A percentile compares a stretch with the other conserved stretches of the same genome.
Evolutionary conservation across 1,140 invertebrate species (phyloP).

Genomic region (Drosophila athabasca): DNA sequence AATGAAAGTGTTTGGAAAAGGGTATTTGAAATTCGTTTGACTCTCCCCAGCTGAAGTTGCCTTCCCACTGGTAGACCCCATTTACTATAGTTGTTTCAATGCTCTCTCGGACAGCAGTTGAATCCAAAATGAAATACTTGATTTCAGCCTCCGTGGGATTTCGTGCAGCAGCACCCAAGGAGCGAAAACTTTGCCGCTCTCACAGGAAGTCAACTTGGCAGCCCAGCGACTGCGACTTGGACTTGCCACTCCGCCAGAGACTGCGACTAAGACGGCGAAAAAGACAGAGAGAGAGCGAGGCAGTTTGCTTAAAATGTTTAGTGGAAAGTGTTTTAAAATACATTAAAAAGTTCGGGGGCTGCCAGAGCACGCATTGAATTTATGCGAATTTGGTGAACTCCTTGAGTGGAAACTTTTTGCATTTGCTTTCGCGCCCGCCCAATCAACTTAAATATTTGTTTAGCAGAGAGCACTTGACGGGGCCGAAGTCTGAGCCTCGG

Average conservation of each 20-base stretch:
- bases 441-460: conserved; percentile 80
- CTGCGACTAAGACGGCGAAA: not conserved
- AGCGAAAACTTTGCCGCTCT: conserved; percentile 60
- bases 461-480: conserved; percentile 50
- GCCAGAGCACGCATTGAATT: conserved; percentile 78
- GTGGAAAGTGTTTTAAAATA: conserved; percentile 82
- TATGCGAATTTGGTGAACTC: conserved; percentile 81
- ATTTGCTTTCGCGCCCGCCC: conserved; percentile 62
- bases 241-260: conserved; percentile 6
- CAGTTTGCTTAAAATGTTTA: conserved; percentile 81
- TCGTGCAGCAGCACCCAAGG: conserved; percentile 44
- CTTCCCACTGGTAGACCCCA: conserved; percentile 21
- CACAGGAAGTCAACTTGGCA: conserved; percentile 78
- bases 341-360: conserved; percentile 80
- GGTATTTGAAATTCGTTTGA: not conserved
- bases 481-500: not conserved
- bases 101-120: conserved; percentile 78
- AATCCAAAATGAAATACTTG: conserved; percentile 82
- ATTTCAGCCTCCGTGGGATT: conserved; percentile 79
- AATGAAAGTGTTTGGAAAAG: too few relatives aligned
- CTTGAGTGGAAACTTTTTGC: conserved; percentile 76
- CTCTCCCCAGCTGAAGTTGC: conserved; percentile 9
- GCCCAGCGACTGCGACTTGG: conserved; percentile 18
- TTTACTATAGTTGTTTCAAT: conserved; percentile 57
- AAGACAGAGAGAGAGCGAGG: conserved; percentile 12